Evolutionary conservation across 1,140 invertebrate species (phyloP).

Genomic region (Hestina assimilis): DNA sequence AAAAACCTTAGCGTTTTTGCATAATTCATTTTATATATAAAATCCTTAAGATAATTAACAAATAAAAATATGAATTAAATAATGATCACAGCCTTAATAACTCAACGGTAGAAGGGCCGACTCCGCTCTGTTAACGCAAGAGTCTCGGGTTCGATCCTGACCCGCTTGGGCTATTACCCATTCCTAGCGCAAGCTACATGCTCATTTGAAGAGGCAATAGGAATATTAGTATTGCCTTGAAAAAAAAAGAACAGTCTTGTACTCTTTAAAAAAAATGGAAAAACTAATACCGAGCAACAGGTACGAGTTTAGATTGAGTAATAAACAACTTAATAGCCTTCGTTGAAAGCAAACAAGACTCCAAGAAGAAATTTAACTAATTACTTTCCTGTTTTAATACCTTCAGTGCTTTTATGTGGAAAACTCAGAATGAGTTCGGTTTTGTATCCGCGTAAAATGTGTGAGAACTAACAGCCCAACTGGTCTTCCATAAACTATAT

Average conservation of each 20-base stretch:
- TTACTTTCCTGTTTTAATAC: slow-evolving; percentile 21
- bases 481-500: background rate
- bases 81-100: no score
- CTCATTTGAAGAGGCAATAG: no score
- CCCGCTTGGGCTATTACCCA: no score
- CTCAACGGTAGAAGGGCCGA: no score
- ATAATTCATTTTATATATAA: background rate
- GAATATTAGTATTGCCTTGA: no score
- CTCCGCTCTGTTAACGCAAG: no score
- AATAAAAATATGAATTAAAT: slow-evolving; percentile 6
- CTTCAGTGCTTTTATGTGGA: slow-evolving; percentile 16
- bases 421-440: slow-evolving; percentile 13
- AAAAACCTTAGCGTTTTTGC: no score
- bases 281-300: slow-evolving; percentile 6
- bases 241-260: no score
- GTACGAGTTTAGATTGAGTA: slow-evolving; percentile 15
- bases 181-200: no score
- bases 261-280: no score
- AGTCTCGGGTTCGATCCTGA: no score
- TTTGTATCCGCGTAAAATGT: slow-evolving; percentile 7
- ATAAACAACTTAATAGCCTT: slow-evolving; percentile 19
- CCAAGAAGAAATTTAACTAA: slow-evolving; percentile 15
- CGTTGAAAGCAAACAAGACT: slow-evolving; percentile 23
- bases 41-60: background rate
- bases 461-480: background rate